A percentile compares a stretch with the other conserved stretches of the same genome.
Conservation (phyloP, 2,888 invertebrate species). For the Archips crataeganus region DNA sequence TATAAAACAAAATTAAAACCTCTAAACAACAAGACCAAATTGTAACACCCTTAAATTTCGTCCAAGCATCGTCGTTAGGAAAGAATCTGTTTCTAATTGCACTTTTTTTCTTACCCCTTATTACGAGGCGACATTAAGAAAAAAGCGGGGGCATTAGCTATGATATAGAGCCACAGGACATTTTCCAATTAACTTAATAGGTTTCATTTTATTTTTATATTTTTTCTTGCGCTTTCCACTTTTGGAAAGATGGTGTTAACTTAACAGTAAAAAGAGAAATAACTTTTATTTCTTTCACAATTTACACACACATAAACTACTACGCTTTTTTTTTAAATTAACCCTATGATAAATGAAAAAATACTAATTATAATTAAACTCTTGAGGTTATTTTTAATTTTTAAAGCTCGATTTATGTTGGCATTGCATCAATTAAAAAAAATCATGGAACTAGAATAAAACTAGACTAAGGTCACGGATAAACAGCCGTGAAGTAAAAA, state of each 20-base stretch:
- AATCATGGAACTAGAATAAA: too few species aligned
- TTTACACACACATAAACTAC: too few species aligned
- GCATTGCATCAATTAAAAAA: too few species aligned
- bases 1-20: neutral
- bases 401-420: too few species aligned
- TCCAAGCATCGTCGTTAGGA: constrained; percentile 43
- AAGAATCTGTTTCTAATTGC: constrained; percentile 72
- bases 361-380: too few species aligned
- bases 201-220: constrained; percentile 54
- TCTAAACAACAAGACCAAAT: constrained; percentile 4
- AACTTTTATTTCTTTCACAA: neutral
- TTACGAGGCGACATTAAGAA: constrained; percentile 65
- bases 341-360: too few species aligned
- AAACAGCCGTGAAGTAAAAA: too few species aligned
- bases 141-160: constrained; percentile 66
- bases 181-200: constrained; percentile 79
- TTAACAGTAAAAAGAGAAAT: neutral
- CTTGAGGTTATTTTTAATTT: too few species aligned
- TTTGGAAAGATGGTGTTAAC: neutral
- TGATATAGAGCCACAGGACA: constrained; percentile 67
- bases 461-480: too few species aligned
- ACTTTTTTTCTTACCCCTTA: constrained; percentile 58
- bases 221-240: constrained; percentile 5
- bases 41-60: constrained; percentile 17
- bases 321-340: too few species aligned